These are phyloP conservation scores for Calonectris borealis DNA, from an alignment of 2,113 vertebrate species.

Conservation along the genomic window DNA sequence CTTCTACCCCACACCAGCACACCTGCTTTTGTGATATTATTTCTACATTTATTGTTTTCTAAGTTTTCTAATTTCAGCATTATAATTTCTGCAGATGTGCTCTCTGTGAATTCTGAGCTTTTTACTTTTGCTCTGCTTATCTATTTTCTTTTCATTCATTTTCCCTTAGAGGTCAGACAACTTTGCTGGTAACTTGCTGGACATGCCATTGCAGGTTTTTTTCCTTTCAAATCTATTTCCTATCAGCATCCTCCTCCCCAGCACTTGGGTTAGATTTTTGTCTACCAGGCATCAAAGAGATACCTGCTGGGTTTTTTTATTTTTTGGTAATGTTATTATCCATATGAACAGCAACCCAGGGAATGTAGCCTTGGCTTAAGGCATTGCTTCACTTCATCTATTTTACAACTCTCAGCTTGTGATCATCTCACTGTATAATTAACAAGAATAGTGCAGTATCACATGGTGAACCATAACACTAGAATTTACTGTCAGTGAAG, in stretches of 20 bases:
- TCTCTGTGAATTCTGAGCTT: not conserved
- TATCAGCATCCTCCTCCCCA: not conserved
- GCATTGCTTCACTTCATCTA: not conserved
- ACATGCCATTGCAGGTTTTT: not conserved
- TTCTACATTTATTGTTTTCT: not conserved
- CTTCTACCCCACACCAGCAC: not conserved
- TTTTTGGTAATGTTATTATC: not conserved
- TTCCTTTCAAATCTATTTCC: not conserved
- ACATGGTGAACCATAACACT: not conserved
- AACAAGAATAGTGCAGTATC: not conserved
- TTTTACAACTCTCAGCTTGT: constrained; percentile 3
- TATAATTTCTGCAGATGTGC: not conserved
- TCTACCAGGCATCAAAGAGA: not conserved
- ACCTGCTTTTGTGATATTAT: not conserved
- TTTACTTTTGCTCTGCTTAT: not conserved
- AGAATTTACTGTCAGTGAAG: not conserved
- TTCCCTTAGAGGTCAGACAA: not conserved
- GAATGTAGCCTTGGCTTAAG: not conserved
- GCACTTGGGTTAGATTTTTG: not conserved
- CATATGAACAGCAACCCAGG: not conserved
- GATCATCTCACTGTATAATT: not conserved
- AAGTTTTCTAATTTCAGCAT: not conserved
- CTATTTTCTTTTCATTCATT: not conserved
- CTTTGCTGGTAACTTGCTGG: not conserved
- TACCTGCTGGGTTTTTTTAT: not conserved